Evolutionary conservation across 2,888 invertebrate species (phyloP).

Genomic region (Aphodius sticticus): DNA sequence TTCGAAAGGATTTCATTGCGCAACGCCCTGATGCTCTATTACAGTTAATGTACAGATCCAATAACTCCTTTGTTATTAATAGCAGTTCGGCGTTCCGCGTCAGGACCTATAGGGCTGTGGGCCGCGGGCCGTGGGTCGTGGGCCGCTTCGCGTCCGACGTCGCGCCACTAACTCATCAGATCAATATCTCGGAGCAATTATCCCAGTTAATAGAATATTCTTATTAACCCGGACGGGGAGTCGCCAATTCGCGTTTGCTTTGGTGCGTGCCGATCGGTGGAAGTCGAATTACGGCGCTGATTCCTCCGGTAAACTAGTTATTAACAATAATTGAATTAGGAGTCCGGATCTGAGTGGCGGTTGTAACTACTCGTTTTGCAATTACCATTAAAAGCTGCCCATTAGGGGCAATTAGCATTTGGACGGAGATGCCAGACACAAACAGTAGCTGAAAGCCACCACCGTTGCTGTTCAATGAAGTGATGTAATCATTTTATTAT

Average conservation of each 20-base stretch:
- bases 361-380: slow-evolving; percentile 51
- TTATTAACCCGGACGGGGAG: slow-evolving; percentile 54
- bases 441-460: slow-evolving; percentile 46
- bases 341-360: slow-evolving; percentile 47
- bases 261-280: slow-evolving; percentile 37
- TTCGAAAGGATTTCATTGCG: slow-evolving; percentile 57
- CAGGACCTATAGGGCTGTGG: slow-evolving; percentile 51
- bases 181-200: slow-evolving; percentile 56
- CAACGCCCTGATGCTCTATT: slow-evolving; percentile 55
- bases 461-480: slow-evolving; percentile 54
- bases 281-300: slow-evolving; percentile 44
- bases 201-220: slow-evolving; percentile 55
- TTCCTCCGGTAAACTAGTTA: slow-evolving; percentile 49
- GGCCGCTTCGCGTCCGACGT: background rate
- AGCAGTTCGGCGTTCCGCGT: slow-evolving; percentile 50
- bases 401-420: slow-evolving; percentile 53
- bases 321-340: slow-evolving; percentile 52
- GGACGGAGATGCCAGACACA: slow-evolving; percentile 41
- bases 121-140: slow-evolving; percentile 38
- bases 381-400: slow-evolving; percentile 54
- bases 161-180: slow-evolving; percentile 54
- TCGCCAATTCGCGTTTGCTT: slow-evolving; percentile 45
- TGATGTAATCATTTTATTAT: slow-evolving; percentile 56
- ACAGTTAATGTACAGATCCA: slow-evolving; percentile 57
- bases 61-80: slow-evolving; percentile 58